phyloP scores from a whole-genome alignment of 2,888 invertebrate genomes.

The Eupeodes latifasciatus region DNA sequence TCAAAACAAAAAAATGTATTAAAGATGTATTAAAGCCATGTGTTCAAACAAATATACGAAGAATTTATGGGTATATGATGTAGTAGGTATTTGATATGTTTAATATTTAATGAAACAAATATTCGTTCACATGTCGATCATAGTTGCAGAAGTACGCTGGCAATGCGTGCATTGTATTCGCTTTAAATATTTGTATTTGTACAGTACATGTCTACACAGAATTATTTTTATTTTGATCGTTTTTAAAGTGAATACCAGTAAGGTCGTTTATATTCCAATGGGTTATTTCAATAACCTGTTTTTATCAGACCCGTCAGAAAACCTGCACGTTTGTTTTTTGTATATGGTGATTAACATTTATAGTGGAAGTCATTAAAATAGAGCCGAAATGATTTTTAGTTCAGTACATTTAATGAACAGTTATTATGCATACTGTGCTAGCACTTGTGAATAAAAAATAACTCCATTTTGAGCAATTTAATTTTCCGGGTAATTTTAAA shows the following conservation, averaged over 20 bases:
- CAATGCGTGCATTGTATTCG: conserved; percentile 32
- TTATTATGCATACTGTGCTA: no score
- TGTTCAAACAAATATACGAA: conserved; percentile 52
- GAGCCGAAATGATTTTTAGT: background rate
- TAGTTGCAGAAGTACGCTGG: conserved; percentile 51
- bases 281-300: conserved; percentile 70
- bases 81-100: conserved; percentile 15
- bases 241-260: conserved; percentile 47
- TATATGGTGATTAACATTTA: conserved; percentile 18
- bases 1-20: conserved; percentile 25
- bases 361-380: conserved; percentile 27
- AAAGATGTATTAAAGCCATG: conserved; percentile 52
- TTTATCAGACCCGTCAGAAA: conserved; percentile 53
- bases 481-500: no score
- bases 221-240: conserved; percentile 31
- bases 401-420: no score
- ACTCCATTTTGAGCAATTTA: no score
- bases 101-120: conserved; percentile 64
- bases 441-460: no score
- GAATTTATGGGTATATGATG: background rate
- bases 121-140: conserved; percentile 63
- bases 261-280: conserved; percentile 70
- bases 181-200: conserved; percentile 4
- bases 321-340: conserved; percentile 24
- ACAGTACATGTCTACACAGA: background rate